A percentile compares a stretch with the other conserved stretches of the same genome.
Conservation (phyloP, 2,888 invertebrate species). For the Limenitis camilla region DNA sequence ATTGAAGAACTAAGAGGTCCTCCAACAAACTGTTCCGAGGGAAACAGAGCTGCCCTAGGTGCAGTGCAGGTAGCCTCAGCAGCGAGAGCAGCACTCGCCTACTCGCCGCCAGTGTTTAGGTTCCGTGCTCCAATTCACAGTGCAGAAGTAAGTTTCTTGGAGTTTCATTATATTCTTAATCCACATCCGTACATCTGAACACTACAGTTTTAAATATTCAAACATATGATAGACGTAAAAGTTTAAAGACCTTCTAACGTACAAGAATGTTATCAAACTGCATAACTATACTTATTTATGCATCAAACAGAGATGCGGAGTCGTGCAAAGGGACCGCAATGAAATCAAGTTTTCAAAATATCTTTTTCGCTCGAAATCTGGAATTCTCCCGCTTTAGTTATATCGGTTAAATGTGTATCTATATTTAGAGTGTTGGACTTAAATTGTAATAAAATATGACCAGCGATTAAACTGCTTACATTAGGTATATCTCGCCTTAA, state of each 20-base stretch:
- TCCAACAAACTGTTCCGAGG: conserved; percentile 56
- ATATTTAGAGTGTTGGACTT: conserved; percentile 18
- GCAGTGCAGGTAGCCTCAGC: conserved; percentile 50
- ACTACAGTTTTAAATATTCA: too few relatives aligned
- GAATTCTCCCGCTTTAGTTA: conserved; percentile 22
- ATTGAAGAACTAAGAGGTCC: conserved; percentile 67
- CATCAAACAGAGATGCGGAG: too few relatives aligned
- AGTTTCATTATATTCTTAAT: not conserved
- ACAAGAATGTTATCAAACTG: not conserved
- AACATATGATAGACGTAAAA: not conserved
- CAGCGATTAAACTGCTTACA: conserved; percentile 19
- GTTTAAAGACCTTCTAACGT: not conserved
- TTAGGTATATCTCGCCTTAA: conserved; percentile 15
- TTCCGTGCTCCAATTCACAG: conserved; percentile 72
- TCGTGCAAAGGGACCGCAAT: conserved; percentile 1
- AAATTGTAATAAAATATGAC: conserved; percentile 23
- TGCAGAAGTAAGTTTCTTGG: conserved; percentile 50
- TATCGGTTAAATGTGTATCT: conserved; percentile 17
- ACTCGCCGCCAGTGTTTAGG: conserved; percentile 76
- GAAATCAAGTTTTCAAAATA: conserved; percentile 11
- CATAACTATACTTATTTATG: not conserved
- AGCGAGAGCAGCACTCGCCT: conserved; percentile 51
- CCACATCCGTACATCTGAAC: not conserved
- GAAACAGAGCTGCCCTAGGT: conserved; percentile 56
- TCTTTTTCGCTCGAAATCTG: conserved; percentile 17